Evolutionary conservation across 2,113 vertebrate species (phyloP).

Genomic region (Pithys albifrons): DNA sequence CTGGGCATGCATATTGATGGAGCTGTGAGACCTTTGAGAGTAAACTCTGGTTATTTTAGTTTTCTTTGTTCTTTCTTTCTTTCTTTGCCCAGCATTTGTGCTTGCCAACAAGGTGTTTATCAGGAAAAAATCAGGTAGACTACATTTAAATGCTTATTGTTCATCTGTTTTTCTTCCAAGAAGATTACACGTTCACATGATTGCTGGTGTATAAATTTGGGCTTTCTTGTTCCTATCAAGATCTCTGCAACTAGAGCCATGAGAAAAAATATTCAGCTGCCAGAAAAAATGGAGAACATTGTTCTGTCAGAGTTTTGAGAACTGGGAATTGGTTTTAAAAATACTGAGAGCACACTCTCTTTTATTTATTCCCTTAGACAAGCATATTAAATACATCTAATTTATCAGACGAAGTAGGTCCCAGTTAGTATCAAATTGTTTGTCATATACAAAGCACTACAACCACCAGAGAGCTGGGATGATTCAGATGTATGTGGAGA

Average conservation of each 20-base stretch:
- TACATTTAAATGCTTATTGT: background rate
- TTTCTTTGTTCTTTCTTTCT: background rate
- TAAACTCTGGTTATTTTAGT: background rate
- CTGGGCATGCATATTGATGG: background rate
- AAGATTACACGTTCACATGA: background rate
- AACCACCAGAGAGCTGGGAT: background rate
- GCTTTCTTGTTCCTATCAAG: background rate
- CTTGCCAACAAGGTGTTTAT: background rate
- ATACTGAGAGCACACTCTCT: background rate
- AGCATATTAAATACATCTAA: constrained; percentile 5
- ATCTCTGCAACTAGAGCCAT: background rate
- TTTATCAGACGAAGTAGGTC: constrained; percentile 20
- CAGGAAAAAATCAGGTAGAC: background rate
- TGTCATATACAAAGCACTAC: background rate
- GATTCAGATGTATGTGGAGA: background rate
- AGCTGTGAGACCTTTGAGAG: background rate
- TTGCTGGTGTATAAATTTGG: background rate
- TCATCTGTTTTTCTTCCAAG: background rate
- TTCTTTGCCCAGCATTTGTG: background rate
- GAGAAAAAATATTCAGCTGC: background rate
- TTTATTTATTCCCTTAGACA: background rate
- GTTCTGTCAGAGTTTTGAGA: background rate
- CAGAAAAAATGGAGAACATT: background rate
- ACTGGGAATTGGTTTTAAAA: background rate
- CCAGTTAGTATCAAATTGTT: background rate